phyloP scores from a whole-genome alignment of 1,140 invertebrate genomes.

The Eupeodes corollae region DNA sequence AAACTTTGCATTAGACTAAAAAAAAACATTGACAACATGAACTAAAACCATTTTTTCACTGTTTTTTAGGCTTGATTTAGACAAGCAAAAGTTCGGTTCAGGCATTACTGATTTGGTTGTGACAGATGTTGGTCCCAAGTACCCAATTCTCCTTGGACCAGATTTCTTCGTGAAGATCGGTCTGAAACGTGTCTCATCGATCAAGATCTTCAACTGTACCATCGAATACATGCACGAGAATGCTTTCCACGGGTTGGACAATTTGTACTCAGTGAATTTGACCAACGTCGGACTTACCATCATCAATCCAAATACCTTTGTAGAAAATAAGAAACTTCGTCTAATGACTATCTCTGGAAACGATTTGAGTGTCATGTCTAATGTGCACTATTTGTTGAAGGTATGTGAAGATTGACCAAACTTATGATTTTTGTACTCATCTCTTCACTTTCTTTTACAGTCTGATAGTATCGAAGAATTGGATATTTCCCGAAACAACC shows the following conservation, averaged over 20 bases:
- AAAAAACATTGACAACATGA: not conserved
- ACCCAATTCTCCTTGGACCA: conserved; percentile 42
- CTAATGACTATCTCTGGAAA: conserved; percentile 55
- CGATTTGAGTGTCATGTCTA: conserved; percentile 41
- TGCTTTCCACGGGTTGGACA: conserved; percentile 51
- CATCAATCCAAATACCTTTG: conserved; percentile 54
- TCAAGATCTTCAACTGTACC: conserved; percentile 47
- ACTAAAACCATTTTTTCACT: no score
- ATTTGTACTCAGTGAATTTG: conserved; percentile 53
- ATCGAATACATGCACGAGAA: conserved; percentile 42
- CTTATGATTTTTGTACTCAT: not conserved
- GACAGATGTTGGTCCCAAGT: conserved; percentile 43
- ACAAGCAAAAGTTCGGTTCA: conserved; percentile 46
- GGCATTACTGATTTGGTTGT: conserved; percentile 47
- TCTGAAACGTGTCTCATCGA: conserved; percentile 43
- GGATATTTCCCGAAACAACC: conserved; percentile 51
- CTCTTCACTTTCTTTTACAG: conserved; percentile 5
- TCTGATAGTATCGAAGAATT: conserved; percentile 53
- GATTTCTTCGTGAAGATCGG: conserved; percentile 46
- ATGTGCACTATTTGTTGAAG: conserved; percentile 26
- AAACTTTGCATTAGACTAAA: not conserved
- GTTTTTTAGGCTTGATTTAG: conserved; percentile 41
- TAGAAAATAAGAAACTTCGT: conserved; percentile 49
- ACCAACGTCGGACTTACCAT: conserved; percentile 49
- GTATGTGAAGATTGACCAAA: conserved; percentile 9